Percentiles rank a stretch among this genome's conserved stretches.
These are phyloP conservation scores for Tyrannus savana DNA, from an alignment of 2,113 vertebrate species.

Conservation along the genomic window DNA sequence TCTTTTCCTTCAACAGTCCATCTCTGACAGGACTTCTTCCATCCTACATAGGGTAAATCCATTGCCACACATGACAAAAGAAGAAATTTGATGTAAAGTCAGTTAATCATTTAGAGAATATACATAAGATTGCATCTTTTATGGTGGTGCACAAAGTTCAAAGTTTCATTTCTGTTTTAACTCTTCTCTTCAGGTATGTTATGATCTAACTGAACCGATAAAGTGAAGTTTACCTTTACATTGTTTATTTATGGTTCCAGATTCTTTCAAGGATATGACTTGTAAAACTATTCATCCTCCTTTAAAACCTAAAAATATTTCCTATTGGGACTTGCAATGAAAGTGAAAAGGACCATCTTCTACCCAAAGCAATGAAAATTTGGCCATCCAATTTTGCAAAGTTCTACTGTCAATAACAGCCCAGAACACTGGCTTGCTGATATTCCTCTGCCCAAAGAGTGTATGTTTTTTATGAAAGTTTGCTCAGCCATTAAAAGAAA, in stretches of 20 bases:
- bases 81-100: neutral
- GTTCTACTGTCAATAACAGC: neutral
- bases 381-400: neutral
- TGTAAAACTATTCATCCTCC: neutral
- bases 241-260: neutral
- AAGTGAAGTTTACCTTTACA: neutral
- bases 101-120: neutral
- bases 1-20: no score
- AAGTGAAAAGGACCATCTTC: neutral
- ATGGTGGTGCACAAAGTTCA: neutral
- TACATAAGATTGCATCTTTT: neutral
- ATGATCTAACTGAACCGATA: neutral
- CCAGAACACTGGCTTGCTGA: neutral
- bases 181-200: neutral
- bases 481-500: neutral
- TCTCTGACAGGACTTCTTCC: no score
- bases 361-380: neutral
- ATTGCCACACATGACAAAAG: neutral
- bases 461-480: neutral
- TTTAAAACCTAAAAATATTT: neutral
- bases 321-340: neutral
- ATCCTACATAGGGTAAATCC: no score
- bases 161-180: neutral
- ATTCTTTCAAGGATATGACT: neutral
- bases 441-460: neutral